Conservation (phyloP, 2,113 vertebrate genomes). For the Caranx ignobilis region DNA sequence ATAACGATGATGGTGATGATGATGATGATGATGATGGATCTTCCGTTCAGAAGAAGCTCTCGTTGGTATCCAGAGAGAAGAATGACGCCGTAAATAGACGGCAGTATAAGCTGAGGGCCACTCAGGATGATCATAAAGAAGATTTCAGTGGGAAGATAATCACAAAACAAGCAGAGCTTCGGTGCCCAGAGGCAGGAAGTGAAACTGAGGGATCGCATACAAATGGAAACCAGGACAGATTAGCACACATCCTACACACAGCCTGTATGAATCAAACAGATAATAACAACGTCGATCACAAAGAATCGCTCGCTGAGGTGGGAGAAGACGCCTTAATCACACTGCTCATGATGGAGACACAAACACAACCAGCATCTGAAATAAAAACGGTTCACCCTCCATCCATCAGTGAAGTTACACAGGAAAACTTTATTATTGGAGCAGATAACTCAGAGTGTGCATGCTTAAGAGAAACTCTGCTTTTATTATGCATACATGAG, state of each 20-base stretch:
- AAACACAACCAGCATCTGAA: neutral
- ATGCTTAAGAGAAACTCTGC: neutral
- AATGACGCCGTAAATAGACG: conserved; percentile 32
- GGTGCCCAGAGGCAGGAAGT: neutral
- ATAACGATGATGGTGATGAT: neutral
- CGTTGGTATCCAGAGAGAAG: neutral
- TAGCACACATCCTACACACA: neutral
- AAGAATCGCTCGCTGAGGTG: conserved; percentile 15
- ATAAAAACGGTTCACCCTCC: neutral
- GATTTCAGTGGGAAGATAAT: conserved; percentile 36
- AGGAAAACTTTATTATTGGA: conserved; percentile 8
- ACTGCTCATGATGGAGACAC: conserved; percentile 2
- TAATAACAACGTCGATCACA: conserved; percentile 22
- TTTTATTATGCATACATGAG: conserved; percentile 13
- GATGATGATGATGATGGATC: conserved; percentile 31
- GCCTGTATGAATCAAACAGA: neutral
- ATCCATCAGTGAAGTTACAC: neutral
- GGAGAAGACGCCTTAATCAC: conserved; percentile 18
- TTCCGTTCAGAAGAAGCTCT: neutral
- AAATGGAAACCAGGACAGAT: conserved; percentile 11
- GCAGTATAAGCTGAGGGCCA: neutral
- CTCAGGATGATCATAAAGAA: conserved; percentile 21
- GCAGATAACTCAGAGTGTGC: neutral
- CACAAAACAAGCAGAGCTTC: conserved; percentile 25
- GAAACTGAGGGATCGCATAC: neutral